Base-by-base conservation (phyloP, 2,113 vertebrate genomes). In the Callionymus lyra region DNA sequence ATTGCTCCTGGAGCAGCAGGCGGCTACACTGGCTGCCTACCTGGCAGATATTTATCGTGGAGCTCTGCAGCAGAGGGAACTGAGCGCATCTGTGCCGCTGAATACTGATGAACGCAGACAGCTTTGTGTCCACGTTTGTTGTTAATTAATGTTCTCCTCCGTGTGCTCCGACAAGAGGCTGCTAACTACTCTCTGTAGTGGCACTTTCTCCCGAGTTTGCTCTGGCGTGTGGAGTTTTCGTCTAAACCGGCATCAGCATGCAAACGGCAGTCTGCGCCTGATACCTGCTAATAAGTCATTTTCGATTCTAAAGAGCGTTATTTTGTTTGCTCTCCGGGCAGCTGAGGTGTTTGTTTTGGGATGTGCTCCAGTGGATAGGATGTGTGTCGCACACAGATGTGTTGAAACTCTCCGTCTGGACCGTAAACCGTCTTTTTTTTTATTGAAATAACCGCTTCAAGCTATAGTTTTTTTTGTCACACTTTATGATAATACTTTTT, bases 111-210 rank as follows among this genome's bases (percentile, higher is more conserved):
- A 35, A 39, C 36, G 44, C 37, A 15, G 33, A 27, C 37, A 34
- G 36, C 41, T 49, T 38, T 45, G 32, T 8, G 19, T 38, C 41
- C 63, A 50, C 12, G 53, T 63, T 50, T 57, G 31, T 48, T 58
- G 31, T 49, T 57, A 50, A 54, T 55, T 53, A 36, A 50, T 57
- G 19, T 38, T 54, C 18, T 35, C 47, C 51, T 59, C 16, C 12
- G 38, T 37, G 2, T 19, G 10, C 48, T 9, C 12, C 38, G 53
- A 42, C 38, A 43, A 58, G 50, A 16, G 6, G 17, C 6, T 38
- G 1, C 41, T 38, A 41, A 38, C 43, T 16, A 43, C 38, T 41
- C 43, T 44, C 16, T 13, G 27, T 12, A 47, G 44, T 16, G 41
- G 18, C n/a, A 37, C 45, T 34, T 31, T 27, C 6, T 14, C 4